phyloP scores from a whole-genome alignment of 92 coral and sea anemone species.

The Porites evermanni region DNA sequence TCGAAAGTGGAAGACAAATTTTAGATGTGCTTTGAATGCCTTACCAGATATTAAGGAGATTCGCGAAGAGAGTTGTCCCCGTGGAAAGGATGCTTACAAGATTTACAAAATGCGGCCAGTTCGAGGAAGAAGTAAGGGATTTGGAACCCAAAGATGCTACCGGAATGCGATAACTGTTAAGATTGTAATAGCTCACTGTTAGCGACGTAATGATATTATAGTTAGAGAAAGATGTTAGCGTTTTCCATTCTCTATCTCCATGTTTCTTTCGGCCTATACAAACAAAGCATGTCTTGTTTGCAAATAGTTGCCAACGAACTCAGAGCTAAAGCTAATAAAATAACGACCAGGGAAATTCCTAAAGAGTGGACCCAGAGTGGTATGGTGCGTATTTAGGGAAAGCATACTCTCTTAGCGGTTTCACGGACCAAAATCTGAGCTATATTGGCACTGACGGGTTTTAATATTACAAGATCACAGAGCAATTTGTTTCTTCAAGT shows the following conservation, averaged over 20 bases:
- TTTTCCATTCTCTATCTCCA: background rate
- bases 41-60: conserved; percentile 90
- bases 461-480: too few relatives aligned
- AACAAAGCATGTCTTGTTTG: background rate
- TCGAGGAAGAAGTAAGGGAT: conserved; percentile 53
- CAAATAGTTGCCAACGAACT: background rate
- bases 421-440: too few relatives aligned
- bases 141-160: background rate
- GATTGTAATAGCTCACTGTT: background rate
- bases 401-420: background rate
- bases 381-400: background rate
- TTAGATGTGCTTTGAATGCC: conserved; percentile 89
- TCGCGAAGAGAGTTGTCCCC: conserved; percentile 71
- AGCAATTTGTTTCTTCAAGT: too few relatives aligned
- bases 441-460: too few relatives aligned
- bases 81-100: conserved; percentile 87
- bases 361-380: background rate
- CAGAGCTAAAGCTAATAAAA: too few relatives aligned
- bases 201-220: background rate
- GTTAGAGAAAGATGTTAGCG: background rate
- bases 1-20: conserved; percentile 90
- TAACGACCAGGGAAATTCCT: background rate
- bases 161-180: background rate
- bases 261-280: background rate
- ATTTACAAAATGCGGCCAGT: conserved; percentile 76